Evolutionary conservation across 2,797 vertebrate species (phyloP).

Genomic region (Naso thynnoides): DNA sequence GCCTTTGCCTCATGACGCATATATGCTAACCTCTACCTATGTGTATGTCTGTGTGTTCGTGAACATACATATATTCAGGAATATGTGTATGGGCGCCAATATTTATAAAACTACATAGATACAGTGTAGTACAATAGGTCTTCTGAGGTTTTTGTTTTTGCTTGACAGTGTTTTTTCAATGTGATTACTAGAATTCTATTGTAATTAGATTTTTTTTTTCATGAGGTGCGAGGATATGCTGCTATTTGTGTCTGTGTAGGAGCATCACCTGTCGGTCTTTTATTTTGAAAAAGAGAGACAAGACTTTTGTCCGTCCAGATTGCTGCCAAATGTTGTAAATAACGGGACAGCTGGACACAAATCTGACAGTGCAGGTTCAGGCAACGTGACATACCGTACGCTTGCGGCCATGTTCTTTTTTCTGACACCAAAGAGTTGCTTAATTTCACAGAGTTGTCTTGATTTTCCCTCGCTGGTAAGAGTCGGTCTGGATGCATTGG

Average conservation of each 20-base stretch:
- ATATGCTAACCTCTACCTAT: conserved; percentile 79
- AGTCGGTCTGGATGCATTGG: conserved; percentile 30
- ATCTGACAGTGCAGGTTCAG: conserved; percentile 87
- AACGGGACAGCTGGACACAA: conserved; percentile 84
- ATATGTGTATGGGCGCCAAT: conserved; percentile 78
- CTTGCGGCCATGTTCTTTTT: conserved; percentile 77
- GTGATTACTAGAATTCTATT: conserved; percentile 64
- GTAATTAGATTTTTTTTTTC: conserved; percentile 69
- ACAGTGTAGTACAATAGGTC: conserved; percentile 75
- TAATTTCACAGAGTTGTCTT: conserved; percentile 79
- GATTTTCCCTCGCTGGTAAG: conserved; percentile 43
- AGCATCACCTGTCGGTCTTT: conserved; percentile 76
- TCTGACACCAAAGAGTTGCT: conserved; percentile 84
- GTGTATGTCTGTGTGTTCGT: conserved; percentile 75
- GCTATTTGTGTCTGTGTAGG: conserved; percentile 85
- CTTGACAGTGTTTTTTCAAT: conserved; percentile 76
- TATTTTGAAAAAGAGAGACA: conserved; percentile 60
- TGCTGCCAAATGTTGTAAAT: conserved; percentile 90
- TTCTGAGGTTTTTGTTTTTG: conserved; percentile 74
- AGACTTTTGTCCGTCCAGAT: conserved; percentile 76
- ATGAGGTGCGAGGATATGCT: conserved; percentile 87
- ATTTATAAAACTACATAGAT: conserved; percentile 78
- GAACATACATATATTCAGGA: conserved; percentile 80
- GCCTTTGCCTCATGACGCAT: conserved; percentile 79
- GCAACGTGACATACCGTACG: conserved; percentile 56